Conservation (phyloP, 2,113 vertebrate genomes). For the Vulpes ferrilata region DNA sequence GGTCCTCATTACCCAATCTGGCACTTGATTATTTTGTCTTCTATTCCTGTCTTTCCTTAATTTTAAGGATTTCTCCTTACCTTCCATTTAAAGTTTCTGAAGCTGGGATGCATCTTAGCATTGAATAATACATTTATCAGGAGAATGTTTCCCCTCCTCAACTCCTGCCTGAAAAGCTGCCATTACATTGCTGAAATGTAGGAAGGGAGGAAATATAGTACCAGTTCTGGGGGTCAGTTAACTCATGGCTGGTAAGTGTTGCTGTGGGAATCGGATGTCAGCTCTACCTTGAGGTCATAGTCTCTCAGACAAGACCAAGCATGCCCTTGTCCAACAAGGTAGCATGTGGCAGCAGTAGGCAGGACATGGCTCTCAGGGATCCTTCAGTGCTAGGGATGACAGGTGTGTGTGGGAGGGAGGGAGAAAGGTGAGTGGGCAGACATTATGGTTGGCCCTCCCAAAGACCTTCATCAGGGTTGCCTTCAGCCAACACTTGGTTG, state of each 20-base stretch:
- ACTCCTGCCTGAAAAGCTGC: not conserved
- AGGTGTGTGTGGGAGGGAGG: rapidly evolving
- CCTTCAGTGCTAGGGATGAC: not conserved
- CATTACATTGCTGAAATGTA: not conserved
- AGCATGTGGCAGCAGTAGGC: not conserved
- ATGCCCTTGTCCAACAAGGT: rapidly evolving
- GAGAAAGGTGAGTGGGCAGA: too few relatives aligned
- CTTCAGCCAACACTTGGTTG: not conserved
- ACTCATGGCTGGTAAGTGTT: not conserved
- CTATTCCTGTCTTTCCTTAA: not conserved
- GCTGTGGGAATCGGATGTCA: not conserved
- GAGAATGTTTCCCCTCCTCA: not conserved
- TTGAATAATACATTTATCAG: not conserved
- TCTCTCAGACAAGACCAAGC: not conserved
- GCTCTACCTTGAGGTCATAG: not conserved
- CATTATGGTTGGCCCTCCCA: not conserved
- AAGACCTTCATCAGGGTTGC: not conserved
- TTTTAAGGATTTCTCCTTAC: not conserved
- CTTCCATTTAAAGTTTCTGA: not conserved
- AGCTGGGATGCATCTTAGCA: not conserved
- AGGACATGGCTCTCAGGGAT: not conserved
- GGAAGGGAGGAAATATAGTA: not conserved
- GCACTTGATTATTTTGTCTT: not conserved
- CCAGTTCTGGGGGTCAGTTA: not conserved
- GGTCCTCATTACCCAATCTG: not conserved